Evolutionary conservation across 2,888 invertebrate genomes (phyloP), one percentile per base, ranked within the genome.

Genomic region (Heliconius charithonia): DNA sequence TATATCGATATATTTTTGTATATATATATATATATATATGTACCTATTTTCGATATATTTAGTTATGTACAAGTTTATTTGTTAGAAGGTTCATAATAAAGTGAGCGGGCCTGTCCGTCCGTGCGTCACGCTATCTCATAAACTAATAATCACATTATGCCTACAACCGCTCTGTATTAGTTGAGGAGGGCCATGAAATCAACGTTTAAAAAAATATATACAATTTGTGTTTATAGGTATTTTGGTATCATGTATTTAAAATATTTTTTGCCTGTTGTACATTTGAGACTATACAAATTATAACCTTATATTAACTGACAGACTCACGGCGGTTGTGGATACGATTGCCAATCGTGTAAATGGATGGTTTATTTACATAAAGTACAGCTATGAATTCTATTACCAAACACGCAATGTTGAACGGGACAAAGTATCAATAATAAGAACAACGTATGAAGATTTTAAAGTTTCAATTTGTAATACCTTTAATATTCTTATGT

Each of bases 141-240:
- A 85, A 86, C 85, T 85, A 85, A 84, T 85, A 86, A 85, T 83
- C 84, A 82, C 82, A 83, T 85, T 85, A 84, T 73, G 76, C 70
- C 76, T 75, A 51, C 81, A 80, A 80, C 83, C 80, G 77, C 76
- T 65, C 73, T 67, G 81, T 83, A 82, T 83, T 83, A 83, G 82
- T 70, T 72, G 73, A 13, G 12, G 16, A 29, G 78, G 71, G 83
- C 76, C 72, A 76, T 37, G 25, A 67, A 74, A 78, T n/a, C 7
- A n/a, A 82, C 81, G 79, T 27, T 73, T 71, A 22, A 19, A 65
- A 9, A 32, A 65, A 65, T 32, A 56, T 22, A 56, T 22, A 3
- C 10, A 9, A n/a, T 22, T 56, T 56, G 19, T 2, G 7, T 16
- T 51, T 51, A 19, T 51, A 51, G 45, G 6, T 32, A 32, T 7